A percentile compares a stretch with the other conserved stretches of the same genome.
phyloP scores from a whole-genome alignment of 2,888 invertebrate species.

The Hirtodrosophila histrioides region DNA sequence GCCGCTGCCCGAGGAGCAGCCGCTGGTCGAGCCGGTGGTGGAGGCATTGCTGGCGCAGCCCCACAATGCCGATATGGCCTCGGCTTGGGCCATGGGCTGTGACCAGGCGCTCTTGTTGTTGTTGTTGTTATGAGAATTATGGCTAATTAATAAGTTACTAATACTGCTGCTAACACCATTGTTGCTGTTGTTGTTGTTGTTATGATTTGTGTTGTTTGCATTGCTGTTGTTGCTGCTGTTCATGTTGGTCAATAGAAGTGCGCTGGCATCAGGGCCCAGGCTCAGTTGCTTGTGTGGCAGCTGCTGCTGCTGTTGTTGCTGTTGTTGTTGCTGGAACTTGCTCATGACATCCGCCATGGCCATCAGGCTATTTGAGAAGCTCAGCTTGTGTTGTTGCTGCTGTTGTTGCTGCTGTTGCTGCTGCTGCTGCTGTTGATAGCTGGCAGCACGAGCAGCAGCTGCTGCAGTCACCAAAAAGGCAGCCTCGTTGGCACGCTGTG shows the following conservation, averaged over 20 bases:
- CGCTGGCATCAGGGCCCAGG: slow-evolving; percentile 51
- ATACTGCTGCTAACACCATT: slow-evolving; percentile 78
- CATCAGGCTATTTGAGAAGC: slow-evolving; percentile 61
- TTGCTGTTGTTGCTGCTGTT: slow-evolving; percentile 26
- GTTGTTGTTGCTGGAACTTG: slow-evolving; percentile 65
- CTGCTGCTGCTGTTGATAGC: slow-evolving; percentile 44
- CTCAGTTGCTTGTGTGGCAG: slow-evolving; percentile 40
- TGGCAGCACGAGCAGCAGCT: slow-evolving; percentile 47
- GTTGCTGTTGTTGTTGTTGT: slow-evolving; percentile 40
- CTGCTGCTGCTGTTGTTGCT: slow-evolving; percentile 43
- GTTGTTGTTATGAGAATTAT: slow-evolving; percentile 73
- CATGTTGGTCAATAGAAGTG: slow-evolving; percentile 54
- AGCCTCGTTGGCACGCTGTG: slow-evolving; percentile 35
- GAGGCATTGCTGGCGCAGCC: slow-evolving; percentile 77
- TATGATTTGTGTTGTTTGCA: slow-evolving; percentile 25
- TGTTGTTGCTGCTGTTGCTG: slow-evolving; percentile 65
- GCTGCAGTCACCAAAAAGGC: slow-evolving; percentile 48
- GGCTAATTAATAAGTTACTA: slow-evolving; percentile 82
- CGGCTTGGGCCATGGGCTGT: slow-evolving; percentile 58
- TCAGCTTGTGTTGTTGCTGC: slow-evolving; percentile 52
- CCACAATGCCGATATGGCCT: slow-evolving; percentile 82
- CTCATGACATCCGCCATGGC: slow-evolving; percentile 66
- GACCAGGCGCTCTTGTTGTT: slow-evolving; percentile 45
- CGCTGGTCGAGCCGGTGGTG: slow-evolving; percentile 65
- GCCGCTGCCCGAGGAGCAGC: slow-evolving; percentile 78